These are phyloP conservation scores for Muscina levida DNA, from an alignment of 2,888 invertebrate species.

Conservation along the genomic window DNA sequence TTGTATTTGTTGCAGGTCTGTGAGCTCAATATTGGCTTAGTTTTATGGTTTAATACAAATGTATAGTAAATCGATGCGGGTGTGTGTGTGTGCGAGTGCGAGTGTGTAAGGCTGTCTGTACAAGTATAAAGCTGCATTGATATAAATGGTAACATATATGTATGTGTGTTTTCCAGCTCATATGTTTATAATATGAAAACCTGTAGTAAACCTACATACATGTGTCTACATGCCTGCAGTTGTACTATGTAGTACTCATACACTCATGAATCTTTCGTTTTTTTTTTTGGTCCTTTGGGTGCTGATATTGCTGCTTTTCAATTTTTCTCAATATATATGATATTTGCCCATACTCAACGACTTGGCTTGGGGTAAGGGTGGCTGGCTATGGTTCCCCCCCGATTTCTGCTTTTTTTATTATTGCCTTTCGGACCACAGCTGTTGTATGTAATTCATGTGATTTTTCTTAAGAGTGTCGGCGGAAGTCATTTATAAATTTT, in stretches of 20 bases:
- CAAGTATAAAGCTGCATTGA: no score
- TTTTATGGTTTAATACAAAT: conserved; percentile 63
- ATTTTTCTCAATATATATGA: no score
- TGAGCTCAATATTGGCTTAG: conserved; percentile 60
- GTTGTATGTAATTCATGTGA: neutral
- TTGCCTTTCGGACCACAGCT: neutral
- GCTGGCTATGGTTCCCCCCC: no score
- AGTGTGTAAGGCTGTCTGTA: no score
- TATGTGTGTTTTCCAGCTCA: conserved; percentile 52
- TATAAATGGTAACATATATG: conserved; percentile 19
- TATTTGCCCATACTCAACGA: no score
- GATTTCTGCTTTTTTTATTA: no score
- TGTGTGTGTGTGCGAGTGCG: neutral
- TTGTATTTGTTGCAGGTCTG: neutral
- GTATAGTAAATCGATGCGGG: neutral
- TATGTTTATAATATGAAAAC: conserved; percentile 61
- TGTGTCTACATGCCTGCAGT: neutral
- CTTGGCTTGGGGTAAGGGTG: no score
- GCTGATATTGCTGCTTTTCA: no score
- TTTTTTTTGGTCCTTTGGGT: neutral
- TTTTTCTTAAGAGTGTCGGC: neutral
- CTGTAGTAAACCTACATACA: conserved; percentile 52
- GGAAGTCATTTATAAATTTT: conserved; percentile 7
- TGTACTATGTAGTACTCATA: no score
- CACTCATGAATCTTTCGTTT: no score